Evolutionary conservation across 2,888 invertebrate genomes (phyloP), one percentile per base, ranked within the genome.

Genomic region (Lathronympha strigana): DNA sequence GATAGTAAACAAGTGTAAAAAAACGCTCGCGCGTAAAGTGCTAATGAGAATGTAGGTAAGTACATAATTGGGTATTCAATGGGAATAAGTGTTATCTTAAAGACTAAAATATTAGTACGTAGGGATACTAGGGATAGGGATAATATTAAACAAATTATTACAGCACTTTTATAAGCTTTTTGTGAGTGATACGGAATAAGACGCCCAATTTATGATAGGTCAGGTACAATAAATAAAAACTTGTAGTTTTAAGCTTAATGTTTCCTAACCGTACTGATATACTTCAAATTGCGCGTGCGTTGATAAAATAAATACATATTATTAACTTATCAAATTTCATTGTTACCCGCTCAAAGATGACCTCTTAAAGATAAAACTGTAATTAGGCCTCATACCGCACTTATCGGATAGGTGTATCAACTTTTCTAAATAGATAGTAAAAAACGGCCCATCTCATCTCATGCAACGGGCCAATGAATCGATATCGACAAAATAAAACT

Each of bases 331-430:
- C 87, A 89, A 87, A 84, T 80, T 84, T 84, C 81, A 86, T 87
- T 88, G 82, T 87, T 86, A 77, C 76, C 78, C 76, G 74, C 72
- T 67, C 68, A 45, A 31, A 53, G 91, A 91, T 91, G 90, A 85
- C 90, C 88, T 74, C 79, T 45, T 74, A 69, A 40, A 81, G 90
- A 91, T 90, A 90, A 89, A 84, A 82, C 82, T 82, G 85, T 91
- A 91, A 91, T 91, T 90, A 91, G 88, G 80, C 84, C 82, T 79
- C 86, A 81, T 80, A 85, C 84, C 76, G 72, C 75, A 86, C 83
- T 88, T 90, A 90, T 90, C 90, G 79, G 78, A 84, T 86, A 85
- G 82, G 85, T 90, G 88, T 87, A 90, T 90, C 90, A 79, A 87
- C 87, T 82, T 86, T 87, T 85, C 73, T 84, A 86, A 87, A 83